Conservation (phyloP, 2,888 invertebrate species). For the Polia nebulosa region DNA sequence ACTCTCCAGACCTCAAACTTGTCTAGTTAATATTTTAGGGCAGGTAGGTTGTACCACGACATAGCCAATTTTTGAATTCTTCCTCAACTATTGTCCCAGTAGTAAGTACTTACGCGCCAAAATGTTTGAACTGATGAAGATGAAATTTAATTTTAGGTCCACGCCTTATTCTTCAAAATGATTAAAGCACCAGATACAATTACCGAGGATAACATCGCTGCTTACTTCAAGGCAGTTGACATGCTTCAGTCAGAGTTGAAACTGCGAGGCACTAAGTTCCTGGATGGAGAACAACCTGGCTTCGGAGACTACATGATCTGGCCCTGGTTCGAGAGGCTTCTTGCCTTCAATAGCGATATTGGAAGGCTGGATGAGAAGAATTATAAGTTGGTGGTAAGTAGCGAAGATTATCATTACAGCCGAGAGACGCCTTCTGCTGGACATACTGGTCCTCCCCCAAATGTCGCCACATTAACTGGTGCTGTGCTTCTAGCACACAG, state of each 20-base stretch:
- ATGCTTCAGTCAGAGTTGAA: constrained; percentile 92
- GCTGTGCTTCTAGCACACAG: no score
- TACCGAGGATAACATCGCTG: constrained; percentile 71
- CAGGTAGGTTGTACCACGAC: no score
- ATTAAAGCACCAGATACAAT: constrained; percentile 75
- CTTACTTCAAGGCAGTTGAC: constrained; percentile 86
- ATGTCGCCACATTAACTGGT: no score
- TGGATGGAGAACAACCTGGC: constrained; percentile 93
- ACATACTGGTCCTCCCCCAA: no score
- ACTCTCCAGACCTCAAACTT: no score
- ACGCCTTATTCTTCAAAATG: constrained; percentile 71
- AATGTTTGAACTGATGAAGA: not conserved
- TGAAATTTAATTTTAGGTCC: constrained; percentile 72
- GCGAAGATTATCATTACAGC: no score
- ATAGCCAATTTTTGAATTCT: no score
- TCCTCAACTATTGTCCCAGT: no score
- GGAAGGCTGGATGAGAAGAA: constrained; percentile 89
- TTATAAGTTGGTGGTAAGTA: constrained; percentile 85
- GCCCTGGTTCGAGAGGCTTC: constrained; percentile 95
- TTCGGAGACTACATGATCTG: constrained; percentile 96
- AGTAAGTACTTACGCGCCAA: no score
- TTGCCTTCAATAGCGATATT: constrained; percentile 84
- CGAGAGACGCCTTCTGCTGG: no score
- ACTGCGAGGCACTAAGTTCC: constrained; percentile 91
- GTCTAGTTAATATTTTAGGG: no score